Conservation (phyloP, 1,140 invertebrate species). For the Panagrolaimus sp. region DNA sequence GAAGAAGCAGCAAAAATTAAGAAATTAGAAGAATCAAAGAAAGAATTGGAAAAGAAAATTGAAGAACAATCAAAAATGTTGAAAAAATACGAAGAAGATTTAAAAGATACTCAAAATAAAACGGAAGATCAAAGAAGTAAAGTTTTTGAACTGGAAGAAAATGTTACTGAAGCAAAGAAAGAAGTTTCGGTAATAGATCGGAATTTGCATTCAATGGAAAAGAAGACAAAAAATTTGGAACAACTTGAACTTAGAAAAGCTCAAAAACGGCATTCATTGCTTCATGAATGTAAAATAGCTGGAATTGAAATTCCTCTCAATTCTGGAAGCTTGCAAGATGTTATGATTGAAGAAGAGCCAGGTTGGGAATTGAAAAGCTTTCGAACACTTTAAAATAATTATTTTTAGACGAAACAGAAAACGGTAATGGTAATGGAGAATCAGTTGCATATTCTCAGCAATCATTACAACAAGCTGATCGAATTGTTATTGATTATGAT, state of each 20-base stretch:
- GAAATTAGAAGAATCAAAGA: constrained; percentile 84
- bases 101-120: constrained; percentile 68
- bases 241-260: constrained; percentile 27
- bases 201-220: constrained; percentile 71
- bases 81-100: constrained; percentile 74
- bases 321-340: constrained; percentile 37
- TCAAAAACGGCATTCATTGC: constrained; percentile 80
- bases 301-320: constrained; percentile 42
- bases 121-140: neutral
- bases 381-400: no score
- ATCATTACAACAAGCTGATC: constrained; percentile 31
- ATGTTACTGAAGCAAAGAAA: constrained; percentile 69
- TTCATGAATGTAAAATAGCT: constrained; percentile 83
- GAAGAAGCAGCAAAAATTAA: constrained; percentile 60
- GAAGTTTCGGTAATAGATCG: constrained; percentile 76
- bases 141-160: constrained; percentile 38
- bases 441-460: no score
- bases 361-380: no score
- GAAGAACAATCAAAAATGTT: constrained; percentile 64
- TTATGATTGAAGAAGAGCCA: constrained; percentile 37
- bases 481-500: constrained; percentile 38
- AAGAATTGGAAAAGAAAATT: constrained; percentile 78
- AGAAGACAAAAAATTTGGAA: constrained; percentile 25
- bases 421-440: no score
- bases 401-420: neutral